phyloP scores from a whole-genome alignment of 1,140 invertebrate species.

The Brachionus calyciflorus region DNA sequence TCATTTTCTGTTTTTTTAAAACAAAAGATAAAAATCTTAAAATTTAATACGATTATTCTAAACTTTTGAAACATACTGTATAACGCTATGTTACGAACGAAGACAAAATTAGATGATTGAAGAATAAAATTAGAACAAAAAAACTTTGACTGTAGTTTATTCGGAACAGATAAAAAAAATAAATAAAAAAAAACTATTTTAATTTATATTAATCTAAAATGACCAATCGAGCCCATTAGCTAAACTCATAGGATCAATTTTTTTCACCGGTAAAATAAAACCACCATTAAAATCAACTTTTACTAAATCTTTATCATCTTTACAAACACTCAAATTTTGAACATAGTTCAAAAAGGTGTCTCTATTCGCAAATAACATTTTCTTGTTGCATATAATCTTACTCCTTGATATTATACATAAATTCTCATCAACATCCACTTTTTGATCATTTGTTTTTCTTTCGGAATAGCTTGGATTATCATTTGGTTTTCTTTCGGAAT shows the following conservation, averaged over 20 bases:
- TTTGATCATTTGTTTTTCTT: too few species aligned
- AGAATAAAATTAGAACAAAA: too few species aligned
- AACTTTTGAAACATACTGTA: too few species aligned
- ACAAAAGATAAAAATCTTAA: too few species aligned
- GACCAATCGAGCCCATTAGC: neutral
- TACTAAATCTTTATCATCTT: neutral
- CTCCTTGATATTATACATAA: neutral
- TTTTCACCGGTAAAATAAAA: neutral
- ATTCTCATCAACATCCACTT: neutral
- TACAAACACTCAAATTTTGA: neutral
- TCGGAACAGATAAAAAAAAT: too few species aligned
- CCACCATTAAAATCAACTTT: constrained; percentile 5
- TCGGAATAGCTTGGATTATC: neutral
- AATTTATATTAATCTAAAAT: too few species aligned
- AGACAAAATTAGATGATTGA: too few species aligned
- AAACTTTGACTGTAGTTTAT: too few species aligned
- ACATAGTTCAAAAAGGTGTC: neutral
- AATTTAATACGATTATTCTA: too few species aligned
- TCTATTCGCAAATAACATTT: neutral
- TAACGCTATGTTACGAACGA: too few species aligned
- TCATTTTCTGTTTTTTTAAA: too few species aligned
- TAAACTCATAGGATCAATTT: neutral
- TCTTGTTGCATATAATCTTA: neutral
- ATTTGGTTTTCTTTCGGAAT: neutral
- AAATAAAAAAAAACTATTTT: too few species aligned